These are phyloP conservation scores for Hystrix brachyura DNA, from an alignment of 2,113 vertebrate genomes.

Conservation along the genomic window DNA sequence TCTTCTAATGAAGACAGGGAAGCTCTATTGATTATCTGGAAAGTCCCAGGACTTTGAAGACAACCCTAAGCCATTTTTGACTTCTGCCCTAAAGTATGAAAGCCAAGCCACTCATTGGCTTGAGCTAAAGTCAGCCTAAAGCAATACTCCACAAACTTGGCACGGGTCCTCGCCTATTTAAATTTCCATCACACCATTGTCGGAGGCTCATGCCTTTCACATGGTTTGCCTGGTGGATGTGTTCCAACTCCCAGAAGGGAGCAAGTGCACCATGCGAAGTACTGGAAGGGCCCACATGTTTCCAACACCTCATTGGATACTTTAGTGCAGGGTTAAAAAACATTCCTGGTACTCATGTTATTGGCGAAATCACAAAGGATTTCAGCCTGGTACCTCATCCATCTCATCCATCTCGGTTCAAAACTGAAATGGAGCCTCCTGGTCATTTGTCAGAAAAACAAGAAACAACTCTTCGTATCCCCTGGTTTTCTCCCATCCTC, in stretches of 20 bases:
- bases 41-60: slow-evolving; percentile 55
- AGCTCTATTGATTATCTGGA: slow-evolving; percentile 25
- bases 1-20: background rate
- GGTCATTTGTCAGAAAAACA: slow-evolving; percentile 71
- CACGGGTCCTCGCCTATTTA: slow-evolving; percentile 70
- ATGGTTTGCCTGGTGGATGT: slow-evolving; percentile 67
- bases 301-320: slow-evolving; percentile 79
- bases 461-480: slow-evolving; percentile 29
- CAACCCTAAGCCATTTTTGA: slow-evolving; percentile 58
- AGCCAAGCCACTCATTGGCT: slow-evolving; percentile 74
- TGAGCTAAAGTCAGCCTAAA: slow-evolving; percentile 73
- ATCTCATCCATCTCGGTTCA: slow-evolving; percentile 82
- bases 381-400: slow-evolving; percentile 82
- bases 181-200: slow-evolving; percentile 84
- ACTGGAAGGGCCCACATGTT: slow-evolving; percentile 73
- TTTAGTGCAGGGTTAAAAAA: slow-evolving; percentile 66
- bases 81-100: slow-evolving; percentile 62
- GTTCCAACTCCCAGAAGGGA: slow-evolving; percentile 82
- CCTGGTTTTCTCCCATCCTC: slow-evolving; percentile 67
- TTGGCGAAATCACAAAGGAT: slow-evolving; percentile 81
- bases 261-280: slow-evolving; percentile 74
- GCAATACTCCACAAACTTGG: slow-evolving; percentile 76
- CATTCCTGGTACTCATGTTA: slow-evolving; percentile 76
- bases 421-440: slow-evolving; percentile 75
- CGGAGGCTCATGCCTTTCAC: slow-evolving; percentile 73